These are phyloP conservation scores for Malurus elegans DNA, from an alignment of 2,113 vertebrate species.

Conservation along the genomic window DNA sequence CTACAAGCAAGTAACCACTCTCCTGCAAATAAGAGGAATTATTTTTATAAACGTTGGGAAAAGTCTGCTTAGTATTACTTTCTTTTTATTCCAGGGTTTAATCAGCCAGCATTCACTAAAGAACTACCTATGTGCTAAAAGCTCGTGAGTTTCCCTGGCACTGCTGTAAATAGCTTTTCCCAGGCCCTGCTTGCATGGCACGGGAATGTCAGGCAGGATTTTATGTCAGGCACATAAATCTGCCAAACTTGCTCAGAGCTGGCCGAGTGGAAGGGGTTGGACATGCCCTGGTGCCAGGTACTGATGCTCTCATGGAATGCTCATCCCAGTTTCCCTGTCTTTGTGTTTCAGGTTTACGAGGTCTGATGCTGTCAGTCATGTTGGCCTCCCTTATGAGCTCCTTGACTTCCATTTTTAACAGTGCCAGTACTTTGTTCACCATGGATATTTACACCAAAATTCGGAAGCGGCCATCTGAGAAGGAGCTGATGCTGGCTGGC, in stretches of 20 bases:
- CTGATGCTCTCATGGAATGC: rapidly evolving
- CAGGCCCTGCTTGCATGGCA: neutral
- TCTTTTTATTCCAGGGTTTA: neutral
- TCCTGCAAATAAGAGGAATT: neutral
- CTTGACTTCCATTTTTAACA: conserved; percentile 97
- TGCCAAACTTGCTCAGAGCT: rapidly evolving
- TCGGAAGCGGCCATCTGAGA: conserved; percentile 76
- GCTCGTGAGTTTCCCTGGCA: neutral
- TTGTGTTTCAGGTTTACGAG: conserved; percentile 82
- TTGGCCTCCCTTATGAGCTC: conserved; percentile 97
- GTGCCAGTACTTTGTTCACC: conserved; percentile 93
- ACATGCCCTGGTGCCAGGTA: rapidly evolving
- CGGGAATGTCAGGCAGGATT: neutral
- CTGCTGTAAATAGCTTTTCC: neutral
- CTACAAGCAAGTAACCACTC: neutral
- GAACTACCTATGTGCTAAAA: neutral
- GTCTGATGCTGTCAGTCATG: conserved; percentile 95
- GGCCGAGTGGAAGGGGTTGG: neutral
- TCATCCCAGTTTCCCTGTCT: neutral
- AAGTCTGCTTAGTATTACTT: neutral
- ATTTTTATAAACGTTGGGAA: neutral
- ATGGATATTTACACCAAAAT: conserved; percentile 94
- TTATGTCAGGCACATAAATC: neutral
- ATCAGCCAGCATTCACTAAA: neutral
- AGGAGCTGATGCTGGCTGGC: conserved; percentile 91